Base-by-base conservation (phyloP, 2,888 invertebrate genomes). In the Pollenia labialis region DNA sequence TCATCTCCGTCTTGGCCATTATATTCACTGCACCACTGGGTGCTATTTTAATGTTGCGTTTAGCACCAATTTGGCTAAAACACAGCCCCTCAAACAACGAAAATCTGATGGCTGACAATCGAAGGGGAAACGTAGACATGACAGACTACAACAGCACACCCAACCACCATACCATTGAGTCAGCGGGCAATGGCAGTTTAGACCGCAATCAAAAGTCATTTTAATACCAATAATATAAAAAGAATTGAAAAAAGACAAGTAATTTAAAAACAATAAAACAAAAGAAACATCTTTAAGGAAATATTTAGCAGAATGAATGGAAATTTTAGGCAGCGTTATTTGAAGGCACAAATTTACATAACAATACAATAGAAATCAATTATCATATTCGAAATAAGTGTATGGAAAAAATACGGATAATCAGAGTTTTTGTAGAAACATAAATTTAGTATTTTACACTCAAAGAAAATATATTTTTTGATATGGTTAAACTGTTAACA, bases 1-100 rank as follows among this genome's bases (percentile, higher is more conserved):
- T 94, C 87, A 91, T 94, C 90, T 93, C 94, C 6, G 94, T 94
- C 4, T 89, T 95, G 74, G 94, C 95, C 52, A 94, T 94, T 87
- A 93, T 95, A 80, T 93, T 95, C 87, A 94, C 95, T 71, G 95
- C 95, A 54, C 95, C 95, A 40, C 91, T 95, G 88, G 95, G 95
- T 88, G 93, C 93, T 80, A 90, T 93, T 85, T 89, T 93, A 88
- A 93, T 93, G 93, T 89, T 93, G 85, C 92, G 93, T 88, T 91
- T 93, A 89, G 93, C 93, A 58, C 93, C 93, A 52, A 87, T 88
- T 62, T 93, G 93, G 92, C 90, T 93, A 12, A 90, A 92, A 85
- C 90, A 88, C 56, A 88, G 89, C 60, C 77, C 87, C 18, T 54
- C 60, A 16, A 75, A 58, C 48, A 54, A 48, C 48, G 71, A 81